Evolutionary conservation across 2,888 invertebrate genomes (phyloP).

Genomic region (Charanyca ferruginea): DNA sequence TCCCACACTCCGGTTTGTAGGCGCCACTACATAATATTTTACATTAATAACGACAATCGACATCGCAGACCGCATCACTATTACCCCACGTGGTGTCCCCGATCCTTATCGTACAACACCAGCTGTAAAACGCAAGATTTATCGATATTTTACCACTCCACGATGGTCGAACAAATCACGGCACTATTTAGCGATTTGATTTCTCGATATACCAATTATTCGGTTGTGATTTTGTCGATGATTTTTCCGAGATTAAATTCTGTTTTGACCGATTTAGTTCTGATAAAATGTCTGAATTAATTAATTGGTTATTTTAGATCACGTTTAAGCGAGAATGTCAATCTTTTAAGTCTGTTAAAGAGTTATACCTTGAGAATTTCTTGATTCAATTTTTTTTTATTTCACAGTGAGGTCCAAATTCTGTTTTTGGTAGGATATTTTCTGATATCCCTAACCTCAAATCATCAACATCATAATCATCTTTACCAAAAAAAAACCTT

Average conservation of each 20-base stretch:
- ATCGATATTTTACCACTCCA: slow-evolving; percentile 86
- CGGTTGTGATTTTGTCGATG: slow-evolving; percentile 56
- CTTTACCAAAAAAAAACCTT: background rate
- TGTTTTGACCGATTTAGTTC: slow-evolving; percentile 57
- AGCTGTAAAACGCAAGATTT: slow-evolving; percentile 91
- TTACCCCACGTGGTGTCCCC: slow-evolving; percentile 87
- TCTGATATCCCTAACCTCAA: no score
- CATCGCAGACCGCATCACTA: slow-evolving; percentile 72
- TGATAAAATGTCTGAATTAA: slow-evolving; percentile 63
- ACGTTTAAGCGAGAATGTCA: slow-evolving; percentile 15
- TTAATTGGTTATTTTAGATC: slow-evolving; percentile 50
- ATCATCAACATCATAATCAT: no score
- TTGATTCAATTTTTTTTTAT: no score
- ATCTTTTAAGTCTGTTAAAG: slow-evolving; percentile 10
- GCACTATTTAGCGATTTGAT: slow-evolving; percentile 80
- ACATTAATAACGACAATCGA: slow-evolving; percentile 62
- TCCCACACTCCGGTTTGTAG: slow-evolving; percentile 49
- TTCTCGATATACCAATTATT: slow-evolving; percentile 75
- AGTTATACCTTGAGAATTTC: background rate
- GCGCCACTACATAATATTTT: slow-evolving; percentile 64
- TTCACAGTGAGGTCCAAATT: no score
- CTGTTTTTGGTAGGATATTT: no score
- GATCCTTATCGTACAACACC: slow-evolving; percentile 87
- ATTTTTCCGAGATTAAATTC: slow-evolving; percentile 54
- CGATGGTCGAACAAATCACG: slow-evolving; percentile 88